Evolutionary conservation across 2,797 vertebrate species (phyloP), one percentile per base, ranked within the genome.

Genomic region (Cryptoblepharus egeriae): DNA sequence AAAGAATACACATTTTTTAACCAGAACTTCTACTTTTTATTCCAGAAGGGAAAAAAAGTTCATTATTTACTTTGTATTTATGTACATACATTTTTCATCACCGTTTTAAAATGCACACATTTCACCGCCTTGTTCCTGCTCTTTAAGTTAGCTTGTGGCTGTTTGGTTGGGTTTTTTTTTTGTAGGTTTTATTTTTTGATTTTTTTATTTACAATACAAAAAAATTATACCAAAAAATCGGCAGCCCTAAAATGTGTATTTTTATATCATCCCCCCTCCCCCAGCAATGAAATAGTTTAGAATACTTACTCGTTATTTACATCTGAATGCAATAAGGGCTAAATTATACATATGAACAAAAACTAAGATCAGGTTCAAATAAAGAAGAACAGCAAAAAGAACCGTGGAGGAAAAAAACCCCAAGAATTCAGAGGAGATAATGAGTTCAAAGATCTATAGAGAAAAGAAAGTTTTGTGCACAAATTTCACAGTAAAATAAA

Each of bases 301-400:
- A 98, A 98, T 97, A 97, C 96, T 96, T 95, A 96, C 97, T 97
- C 92, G 73, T 93, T 98, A 98, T 99, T 97, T 98, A 99, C 97
- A 99, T 94, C 96, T 91, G 94, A 96, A 97, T 95, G 96, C 95
- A 93, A 95, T 93, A 92, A 94, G 95, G 95, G 96, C 97, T 97
- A 97, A 98, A 98, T 98, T 97, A 97, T 97, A 98, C 97, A 98
- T 97, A 98, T 98, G 96, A 97, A 98, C 97, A 96, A 97, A 71
- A 96, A 94, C 93, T 92, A 95, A 94, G 90, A 92, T 92, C 81
- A 84, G 90, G 87, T 93, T 80, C 63, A 89, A 93, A 94, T 90
- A 91, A 80, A 37, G 85, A 90, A 90, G 81, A 92, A 95, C 82
- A 0, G 84, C 87, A 92, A 60, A n/a, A 95, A 93, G 89, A 94